These are phyloP conservation scores for Sebastes minor DNA, from an alignment of 2,797 vertebrate genomes.

Conservation along the genomic window DNA sequence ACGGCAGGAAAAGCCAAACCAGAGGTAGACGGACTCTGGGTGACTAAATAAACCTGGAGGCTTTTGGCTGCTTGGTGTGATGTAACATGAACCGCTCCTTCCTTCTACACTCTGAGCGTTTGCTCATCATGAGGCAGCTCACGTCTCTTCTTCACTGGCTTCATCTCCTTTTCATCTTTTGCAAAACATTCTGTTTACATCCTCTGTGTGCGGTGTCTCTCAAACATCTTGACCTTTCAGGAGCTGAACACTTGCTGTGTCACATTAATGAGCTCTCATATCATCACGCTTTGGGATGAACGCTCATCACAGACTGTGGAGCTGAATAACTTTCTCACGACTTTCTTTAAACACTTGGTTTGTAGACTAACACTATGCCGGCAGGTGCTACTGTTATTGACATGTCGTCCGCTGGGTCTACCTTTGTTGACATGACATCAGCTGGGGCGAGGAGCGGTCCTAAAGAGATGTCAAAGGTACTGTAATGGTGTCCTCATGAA, in stretches of 20 bases:
- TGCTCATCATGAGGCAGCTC: background rate
- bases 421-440: constrained; percentile 55
- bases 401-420: constrained; percentile 57
- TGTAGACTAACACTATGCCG: constrained; percentile 61
- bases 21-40: constrained; percentile 71
- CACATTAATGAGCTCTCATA: background rate
- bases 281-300: constrained; percentile 11
- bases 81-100: constrained; percentile 34
- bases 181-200: background rate
- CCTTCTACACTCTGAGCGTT: constrained; percentile 4
- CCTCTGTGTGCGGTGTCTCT: background rate
- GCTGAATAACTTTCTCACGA: constrained; percentile 32
- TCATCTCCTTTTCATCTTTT: constrained; percentile 15
- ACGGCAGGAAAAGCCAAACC: constrained; percentile 48
- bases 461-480: constrained; percentile 53
- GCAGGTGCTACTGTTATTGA: constrained; percentile 60
- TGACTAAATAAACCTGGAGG: background rate
- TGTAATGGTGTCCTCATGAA: background rate
- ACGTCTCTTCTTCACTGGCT: constrained; percentile 4
- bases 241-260: background rate
- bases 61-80: constrained; percentile 32
- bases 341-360: constrained; percentile 50
- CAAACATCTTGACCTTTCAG: constrained; percentile 17
- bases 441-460: constrained; percentile 26
- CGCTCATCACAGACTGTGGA: background rate